phyloP scores from a whole-genome alignment of 2,797 vertebrate genomes.

The Crossoptilon crossoptilon region DNA sequence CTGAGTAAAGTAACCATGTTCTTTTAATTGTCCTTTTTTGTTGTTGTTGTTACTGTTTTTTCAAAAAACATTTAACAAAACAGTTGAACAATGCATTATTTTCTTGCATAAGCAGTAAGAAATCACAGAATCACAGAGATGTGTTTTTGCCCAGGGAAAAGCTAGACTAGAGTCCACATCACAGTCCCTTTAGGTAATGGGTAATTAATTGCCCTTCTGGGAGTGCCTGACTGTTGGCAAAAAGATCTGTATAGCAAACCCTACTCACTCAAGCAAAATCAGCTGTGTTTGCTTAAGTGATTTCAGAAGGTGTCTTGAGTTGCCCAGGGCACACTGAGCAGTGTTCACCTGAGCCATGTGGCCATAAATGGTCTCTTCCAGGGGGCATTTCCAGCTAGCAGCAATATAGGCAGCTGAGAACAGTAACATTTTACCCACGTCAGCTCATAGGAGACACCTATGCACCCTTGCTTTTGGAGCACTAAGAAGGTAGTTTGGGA shows the following conservation, averaged over 20 bases:
- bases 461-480: neutral
- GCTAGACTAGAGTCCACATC: neutral
- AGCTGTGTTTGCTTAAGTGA: neutral
- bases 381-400: neutral
- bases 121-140: neutral
- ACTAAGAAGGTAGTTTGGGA: neutral
- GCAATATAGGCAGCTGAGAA: neutral
- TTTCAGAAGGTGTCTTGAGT: neutral
- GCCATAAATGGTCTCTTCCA: fast-evolving
- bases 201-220: conserved; percentile 24
- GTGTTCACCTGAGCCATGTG: neutral
- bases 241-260: neutral
- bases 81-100: neutral
- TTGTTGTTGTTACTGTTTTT: neutral
- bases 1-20: neutral
- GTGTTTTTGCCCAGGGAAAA: neutral
- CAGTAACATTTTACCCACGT: neutral
- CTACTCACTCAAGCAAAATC: neutral
- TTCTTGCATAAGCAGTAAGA: neutral
- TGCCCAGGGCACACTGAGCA: neutral
- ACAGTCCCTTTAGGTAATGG: neutral
- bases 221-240: neutral
- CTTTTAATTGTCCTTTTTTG: neutral
- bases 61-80: neutral
- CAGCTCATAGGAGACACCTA: neutral